A percentile compares a stretch with the other conserved stretches of the same genome.
These are phyloP conservation scores for Phoenicopterus ruber DNA, from an alignment of 2,113 vertebrate genomes.

Conservation along the genomic window DNA sequence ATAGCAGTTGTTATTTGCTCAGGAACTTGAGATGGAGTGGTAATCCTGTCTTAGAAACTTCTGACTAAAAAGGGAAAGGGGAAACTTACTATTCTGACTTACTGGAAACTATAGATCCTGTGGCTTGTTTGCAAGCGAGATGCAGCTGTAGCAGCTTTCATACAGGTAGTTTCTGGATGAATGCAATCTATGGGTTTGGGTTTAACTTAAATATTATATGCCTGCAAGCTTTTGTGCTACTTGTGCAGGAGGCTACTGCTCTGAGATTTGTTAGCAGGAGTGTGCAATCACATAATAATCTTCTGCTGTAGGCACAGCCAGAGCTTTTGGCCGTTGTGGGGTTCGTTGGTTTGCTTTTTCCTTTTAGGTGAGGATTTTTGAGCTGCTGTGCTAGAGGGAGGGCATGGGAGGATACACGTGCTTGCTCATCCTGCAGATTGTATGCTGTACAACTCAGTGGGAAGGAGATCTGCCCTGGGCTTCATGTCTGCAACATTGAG, in stretches of 20 bases:
- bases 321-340: not conserved
- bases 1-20: not conserved
- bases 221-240: not conserved
- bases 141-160: not conserved
- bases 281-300: not conserved
- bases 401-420: not conserved
- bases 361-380: not conserved
- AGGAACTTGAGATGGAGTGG: not conserved
- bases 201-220: not conserved
- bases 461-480: not conserved
- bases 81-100: not conserved
- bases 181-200: not conserved
- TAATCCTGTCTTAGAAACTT: not conserved
- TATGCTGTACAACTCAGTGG: not conserved
- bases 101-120: not conserved
- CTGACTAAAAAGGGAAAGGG: not conserved
- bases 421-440: not conserved
- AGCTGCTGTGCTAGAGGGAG: not conserved
- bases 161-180: not conserved
- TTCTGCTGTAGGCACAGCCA: not conserved
- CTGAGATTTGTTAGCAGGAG: not conserved
- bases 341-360: not conserved
- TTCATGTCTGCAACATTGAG: not conserved
- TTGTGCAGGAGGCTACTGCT: not conserved
- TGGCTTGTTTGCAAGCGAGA: not conserved